Conservation (phyloP, 2,888 invertebrate species). For the Adelphocoris suturalis region DNA sequence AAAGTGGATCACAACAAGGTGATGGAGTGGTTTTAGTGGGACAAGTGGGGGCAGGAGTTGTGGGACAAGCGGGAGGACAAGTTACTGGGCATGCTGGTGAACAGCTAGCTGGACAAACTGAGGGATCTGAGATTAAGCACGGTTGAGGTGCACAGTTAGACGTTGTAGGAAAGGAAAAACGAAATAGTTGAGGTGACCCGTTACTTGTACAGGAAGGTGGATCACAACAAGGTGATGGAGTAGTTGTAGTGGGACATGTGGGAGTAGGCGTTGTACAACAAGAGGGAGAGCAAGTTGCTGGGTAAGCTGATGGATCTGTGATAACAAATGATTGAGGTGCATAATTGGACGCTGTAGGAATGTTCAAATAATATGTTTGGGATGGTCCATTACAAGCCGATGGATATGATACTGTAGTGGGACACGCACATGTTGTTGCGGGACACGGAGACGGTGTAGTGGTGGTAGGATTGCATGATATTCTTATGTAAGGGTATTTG, state of each 20-base stretch:
- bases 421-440: neutral
- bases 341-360: neutral
- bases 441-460: neutral
- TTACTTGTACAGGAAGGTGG: neutral
- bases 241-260: neutral
- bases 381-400: too few relatives aligned
- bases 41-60: neutral
- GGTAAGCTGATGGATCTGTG: neutral
- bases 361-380: neutral
- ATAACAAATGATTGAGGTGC: neutral
- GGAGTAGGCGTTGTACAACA: neutral
- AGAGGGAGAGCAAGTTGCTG: neutral
- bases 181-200: too few relatives aligned
- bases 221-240: neutral
- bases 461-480: neutral
- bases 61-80: neutral
- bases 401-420: neutral
- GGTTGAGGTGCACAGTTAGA: too few relatives aligned
- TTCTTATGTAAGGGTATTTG: neutral
- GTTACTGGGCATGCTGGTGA: neutral
- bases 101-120: neutral
- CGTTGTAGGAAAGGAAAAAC: too few relatives aligned
- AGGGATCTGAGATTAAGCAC: too few relatives aligned
- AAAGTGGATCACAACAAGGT: neutral
- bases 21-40: neutral